Percentiles rank a stretch among this genome's conserved stretches.
Evolutionary conservation across 2,888 invertebrate genomes (phyloP).

Genomic region (Phalangium opilio): DNA sequence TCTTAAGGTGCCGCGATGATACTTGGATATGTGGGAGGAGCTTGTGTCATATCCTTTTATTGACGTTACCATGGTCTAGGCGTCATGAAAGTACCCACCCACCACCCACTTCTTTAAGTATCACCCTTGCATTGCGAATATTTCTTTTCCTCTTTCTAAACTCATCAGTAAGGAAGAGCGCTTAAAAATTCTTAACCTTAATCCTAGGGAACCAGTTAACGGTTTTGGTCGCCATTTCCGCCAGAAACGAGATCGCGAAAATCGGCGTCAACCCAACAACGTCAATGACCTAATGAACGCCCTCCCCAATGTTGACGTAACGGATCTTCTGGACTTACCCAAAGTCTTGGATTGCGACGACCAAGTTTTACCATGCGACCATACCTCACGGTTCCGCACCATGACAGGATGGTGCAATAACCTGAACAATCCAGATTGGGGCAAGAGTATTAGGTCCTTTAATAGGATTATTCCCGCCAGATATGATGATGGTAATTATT

Average conservation of each 20-base stretch:
- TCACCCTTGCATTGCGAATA: no score
- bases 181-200: no score
- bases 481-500: slow-evolving; percentile 59
- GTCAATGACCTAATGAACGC: slow-evolving; percentile 32
- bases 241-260: slow-evolving; percentile 13
- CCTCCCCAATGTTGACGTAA: slow-evolving; percentile 34
- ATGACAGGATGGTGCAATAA: slow-evolving; percentile 79
- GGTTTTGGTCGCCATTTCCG: slow-evolving; percentile 2
- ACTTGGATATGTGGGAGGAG: no score
- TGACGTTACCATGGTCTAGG: no score
- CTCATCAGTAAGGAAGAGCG: no score
- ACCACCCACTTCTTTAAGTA: no score
- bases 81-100: no score
- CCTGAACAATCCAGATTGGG: slow-evolving; percentile 60
- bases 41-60: no score
- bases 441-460: slow-evolving; percentile 72
- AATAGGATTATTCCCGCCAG: slow-evolving; percentile 65
- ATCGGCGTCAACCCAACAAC: slow-evolving; percentile 22
- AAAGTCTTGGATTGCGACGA: slow-evolving; percentile 40
- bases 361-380: slow-evolving; percentile 51
- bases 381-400: slow-evolving; percentile 39
- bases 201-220: no score
- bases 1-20: no score
- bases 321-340: slow-evolving; percentile 32
- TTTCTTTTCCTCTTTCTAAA: no score